These are phyloP conservation scores for Megaceryle alcyon DNA, from an alignment of 2,797 vertebrate genomes.

Conservation along the genomic window DNA sequence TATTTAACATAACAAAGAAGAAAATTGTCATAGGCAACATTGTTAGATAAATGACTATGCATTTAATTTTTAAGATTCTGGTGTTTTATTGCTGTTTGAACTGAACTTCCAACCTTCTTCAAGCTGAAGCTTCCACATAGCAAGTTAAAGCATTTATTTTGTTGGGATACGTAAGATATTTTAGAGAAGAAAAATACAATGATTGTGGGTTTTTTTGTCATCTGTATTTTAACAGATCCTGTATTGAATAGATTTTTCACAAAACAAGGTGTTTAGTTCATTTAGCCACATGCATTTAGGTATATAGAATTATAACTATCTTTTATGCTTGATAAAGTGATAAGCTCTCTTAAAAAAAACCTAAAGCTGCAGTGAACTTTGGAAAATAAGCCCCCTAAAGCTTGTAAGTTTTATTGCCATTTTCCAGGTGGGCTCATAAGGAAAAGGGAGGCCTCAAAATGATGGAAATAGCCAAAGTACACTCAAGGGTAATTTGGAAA, in stretches of 20 bases:
- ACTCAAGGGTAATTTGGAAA: constrained; percentile 13
- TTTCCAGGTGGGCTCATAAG: constrained; percentile 55
- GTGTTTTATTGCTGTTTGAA: not conserved
- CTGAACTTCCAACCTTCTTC: not conserved
- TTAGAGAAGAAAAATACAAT: not conserved
- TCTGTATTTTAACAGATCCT: not conserved
- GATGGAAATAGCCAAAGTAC: constrained; percentile 7
- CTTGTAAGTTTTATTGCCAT: constrained; percentile 47
- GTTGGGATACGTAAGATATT: not conserved
- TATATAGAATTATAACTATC: not conserved
- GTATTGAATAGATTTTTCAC: not conserved
- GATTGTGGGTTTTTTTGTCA: not conserved
- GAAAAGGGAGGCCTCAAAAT: constrained; percentile 29
- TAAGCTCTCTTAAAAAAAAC: constrained; percentile 36
- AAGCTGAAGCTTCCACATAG: not conserved
- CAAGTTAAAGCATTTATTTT: not conserved
- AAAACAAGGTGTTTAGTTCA: not conserved
- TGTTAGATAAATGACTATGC: not conserved
- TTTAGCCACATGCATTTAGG: not conserved
- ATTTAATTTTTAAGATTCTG: not conserved
- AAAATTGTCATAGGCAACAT: not conserved
- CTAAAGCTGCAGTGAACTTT: constrained; percentile 10
- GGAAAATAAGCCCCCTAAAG: constrained; percentile 33
- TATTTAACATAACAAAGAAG: not conserved
- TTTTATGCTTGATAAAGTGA: constrained; percentile 44